Conservation (phyloP, 1,140 invertebrate genomes). For the Drosophila pseudoananassae region DNA sequence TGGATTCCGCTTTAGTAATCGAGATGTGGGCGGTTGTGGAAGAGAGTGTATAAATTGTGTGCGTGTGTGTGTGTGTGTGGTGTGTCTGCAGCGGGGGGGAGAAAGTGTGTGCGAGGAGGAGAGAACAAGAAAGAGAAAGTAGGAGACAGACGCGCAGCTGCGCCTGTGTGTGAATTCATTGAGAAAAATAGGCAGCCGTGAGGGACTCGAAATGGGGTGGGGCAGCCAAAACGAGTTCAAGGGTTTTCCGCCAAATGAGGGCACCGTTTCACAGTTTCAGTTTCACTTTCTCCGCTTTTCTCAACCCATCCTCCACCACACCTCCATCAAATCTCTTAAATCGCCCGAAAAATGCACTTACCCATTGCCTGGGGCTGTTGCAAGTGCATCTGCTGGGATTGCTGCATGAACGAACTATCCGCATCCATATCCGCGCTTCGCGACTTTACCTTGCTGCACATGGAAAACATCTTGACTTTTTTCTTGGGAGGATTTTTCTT, state of each 20-base stretch:
- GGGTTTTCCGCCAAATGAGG: constrained; percentile 70
- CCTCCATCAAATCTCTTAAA: background rate
- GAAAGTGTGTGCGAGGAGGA: constrained; percentile 17
- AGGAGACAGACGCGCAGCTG: constrained; percentile 44
- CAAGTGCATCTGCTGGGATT: constrained; percentile 63
- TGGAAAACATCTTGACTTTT: constrained; percentile 73
- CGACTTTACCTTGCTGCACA: constrained; percentile 81
- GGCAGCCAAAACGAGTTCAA: constrained; percentile 75
- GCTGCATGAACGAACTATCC: constrained; percentile 48
- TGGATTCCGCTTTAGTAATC: constrained; percentile 65
- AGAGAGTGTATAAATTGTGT: constrained; percentile 1
- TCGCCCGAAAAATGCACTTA: constrained; percentile 42
- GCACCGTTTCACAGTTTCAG: constrained; percentile 37
- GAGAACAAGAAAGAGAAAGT: constrained; percentile 8
- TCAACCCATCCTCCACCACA: too few relatives aligned
- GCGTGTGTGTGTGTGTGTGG: constrained; percentile 36
- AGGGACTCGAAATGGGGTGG: constrained; percentile 34
- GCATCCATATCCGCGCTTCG: constrained; percentile 52
- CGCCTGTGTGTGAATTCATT: constrained; percentile 75
- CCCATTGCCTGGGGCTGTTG: constrained; percentile 70
- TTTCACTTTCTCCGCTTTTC: constrained; percentile 31
- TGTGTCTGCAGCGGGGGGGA: background rate
- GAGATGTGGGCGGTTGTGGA: constrained; percentile 24
- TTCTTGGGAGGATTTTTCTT: background rate
- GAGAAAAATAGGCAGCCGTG: constrained; percentile 72